Conservation (phyloP, 2,113 vertebrate genomes). For the Rhinoderma darwinii region DNA sequence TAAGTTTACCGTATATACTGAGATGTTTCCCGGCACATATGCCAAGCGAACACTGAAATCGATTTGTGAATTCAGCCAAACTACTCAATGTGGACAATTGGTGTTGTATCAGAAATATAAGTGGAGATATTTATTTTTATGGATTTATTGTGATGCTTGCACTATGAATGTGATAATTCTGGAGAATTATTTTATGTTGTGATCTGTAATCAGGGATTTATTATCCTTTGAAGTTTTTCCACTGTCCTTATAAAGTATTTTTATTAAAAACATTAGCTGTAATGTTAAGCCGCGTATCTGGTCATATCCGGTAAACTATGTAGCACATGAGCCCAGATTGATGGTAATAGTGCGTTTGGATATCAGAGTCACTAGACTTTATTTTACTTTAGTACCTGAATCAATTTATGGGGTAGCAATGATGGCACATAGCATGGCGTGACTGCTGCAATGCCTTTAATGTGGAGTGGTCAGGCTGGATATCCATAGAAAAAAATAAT, state of each 20-base stretch:
- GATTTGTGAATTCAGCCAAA: no score
- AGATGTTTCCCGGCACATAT: no score
- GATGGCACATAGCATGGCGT: no score
- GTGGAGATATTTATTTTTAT: neutral
- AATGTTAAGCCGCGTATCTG: slow-evolving; percentile 28
- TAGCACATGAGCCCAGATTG: neutral
- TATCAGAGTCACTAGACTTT: neutral
- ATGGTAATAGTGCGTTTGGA: neutral
- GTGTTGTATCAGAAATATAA: neutral
- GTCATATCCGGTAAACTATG: neutral
- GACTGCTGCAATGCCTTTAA: no score
- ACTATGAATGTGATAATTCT: neutral
- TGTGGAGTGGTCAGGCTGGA: no score
- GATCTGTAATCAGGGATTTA: neutral
- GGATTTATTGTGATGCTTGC: neutral
- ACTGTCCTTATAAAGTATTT: neutral
- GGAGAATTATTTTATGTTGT: neutral
- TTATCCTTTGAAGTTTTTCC: neutral
- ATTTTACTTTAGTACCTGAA: neutral
- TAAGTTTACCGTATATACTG: no score
- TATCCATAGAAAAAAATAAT: no score
- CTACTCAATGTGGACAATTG: neutral
- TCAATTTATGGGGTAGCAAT: neutral
- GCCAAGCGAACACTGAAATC: no score
- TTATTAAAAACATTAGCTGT: neutral